Percentiles rank a stretch among this genome's conserved stretches.
Conservation (phyloP, 2,888 invertebrate genomes). For the Charanyca ferruginea region DNA sequence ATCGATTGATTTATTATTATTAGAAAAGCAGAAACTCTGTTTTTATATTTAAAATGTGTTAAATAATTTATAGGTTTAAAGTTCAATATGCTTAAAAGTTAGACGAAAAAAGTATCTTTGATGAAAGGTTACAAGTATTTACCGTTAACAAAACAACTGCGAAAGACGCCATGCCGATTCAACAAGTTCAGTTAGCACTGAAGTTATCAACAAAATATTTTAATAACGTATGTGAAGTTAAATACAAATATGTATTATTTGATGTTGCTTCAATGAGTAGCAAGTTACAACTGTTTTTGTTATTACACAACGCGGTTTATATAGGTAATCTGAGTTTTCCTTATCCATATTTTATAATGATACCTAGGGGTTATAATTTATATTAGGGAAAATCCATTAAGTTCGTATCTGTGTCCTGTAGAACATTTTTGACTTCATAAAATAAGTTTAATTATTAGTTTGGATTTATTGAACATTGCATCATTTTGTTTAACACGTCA, state of each 20-base stretch:
- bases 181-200: background rate
- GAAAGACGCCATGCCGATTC: conserved; percentile 14
- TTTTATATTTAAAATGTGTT: too few species aligned
- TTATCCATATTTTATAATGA: conserved; percentile 7
- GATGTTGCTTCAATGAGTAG: background rate
- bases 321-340: background rate
- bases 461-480: background rate
- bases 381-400: background rate
- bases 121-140: conserved; percentile 8
- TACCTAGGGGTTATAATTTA: too few species aligned
- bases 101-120: background rate
- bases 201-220: background rate
- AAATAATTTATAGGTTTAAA: background rate
- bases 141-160: conserved; percentile 24
- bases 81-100: background rate
- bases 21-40: too few species aligned
- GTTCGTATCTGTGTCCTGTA: background rate
- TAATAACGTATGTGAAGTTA: background rate
- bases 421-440: background rate
- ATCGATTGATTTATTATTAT: too few species aligned
- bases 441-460: too few species aligned
- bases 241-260: background rate
- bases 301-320: conserved; percentile 7
- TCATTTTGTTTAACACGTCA: background rate
- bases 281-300: conserved; percentile 14